phyloP scores from a whole-genome alignment of 2,888 invertebrate species.

The Leptura quadrifasciata region DNA sequence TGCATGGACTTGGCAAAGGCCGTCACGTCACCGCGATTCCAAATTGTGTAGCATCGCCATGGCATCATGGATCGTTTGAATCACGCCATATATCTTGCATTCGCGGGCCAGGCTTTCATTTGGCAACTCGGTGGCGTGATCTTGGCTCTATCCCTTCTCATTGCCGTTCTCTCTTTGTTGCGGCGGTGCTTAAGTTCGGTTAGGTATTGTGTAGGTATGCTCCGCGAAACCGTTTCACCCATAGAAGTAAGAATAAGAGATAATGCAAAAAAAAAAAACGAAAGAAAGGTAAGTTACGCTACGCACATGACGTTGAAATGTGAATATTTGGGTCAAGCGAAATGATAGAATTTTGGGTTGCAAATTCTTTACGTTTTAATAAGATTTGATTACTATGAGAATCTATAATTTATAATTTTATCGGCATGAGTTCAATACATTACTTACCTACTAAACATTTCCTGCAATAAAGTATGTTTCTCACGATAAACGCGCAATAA shows the following conservation, averaged over 20 bases:
- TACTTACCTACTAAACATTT: too few species aligned
- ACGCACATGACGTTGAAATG: neutral
- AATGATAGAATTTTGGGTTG: too few species aligned
- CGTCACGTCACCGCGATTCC: constrained; percentile 36
- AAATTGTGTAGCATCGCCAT: constrained; percentile 11
- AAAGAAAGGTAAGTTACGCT: constrained; percentile 9
- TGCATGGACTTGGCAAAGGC: constrained; percentile 25
- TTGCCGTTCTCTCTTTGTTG: constrained; percentile 14
- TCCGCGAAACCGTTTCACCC: neutral
- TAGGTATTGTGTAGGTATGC: constrained; percentile 18
- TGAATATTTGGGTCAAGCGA: neutral
- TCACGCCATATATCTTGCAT: constrained; percentile 49
- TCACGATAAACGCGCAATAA: too few species aligned
- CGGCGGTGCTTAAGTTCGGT: constrained; percentile 8
- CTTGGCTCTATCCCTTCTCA: constrained; percentile 30
- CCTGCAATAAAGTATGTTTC: too few species aligned
- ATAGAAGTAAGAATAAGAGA: neutral
- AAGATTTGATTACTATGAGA: too few species aligned
- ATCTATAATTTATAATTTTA: too few species aligned
- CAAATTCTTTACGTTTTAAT: too few species aligned
- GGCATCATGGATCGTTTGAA: constrained; percentile 41
- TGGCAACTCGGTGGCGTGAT: constrained; percentile 51
- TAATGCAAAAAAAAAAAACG: neutral
- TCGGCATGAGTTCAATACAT: too few species aligned
- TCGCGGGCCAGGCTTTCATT: constrained; percentile 45